Percentiles rank a stretch among this genome's conserved stretches.
phyloP scores from a whole-genome alignment of 2,113 vertebrate species.

The Syrmaticus mikado region DNA sequence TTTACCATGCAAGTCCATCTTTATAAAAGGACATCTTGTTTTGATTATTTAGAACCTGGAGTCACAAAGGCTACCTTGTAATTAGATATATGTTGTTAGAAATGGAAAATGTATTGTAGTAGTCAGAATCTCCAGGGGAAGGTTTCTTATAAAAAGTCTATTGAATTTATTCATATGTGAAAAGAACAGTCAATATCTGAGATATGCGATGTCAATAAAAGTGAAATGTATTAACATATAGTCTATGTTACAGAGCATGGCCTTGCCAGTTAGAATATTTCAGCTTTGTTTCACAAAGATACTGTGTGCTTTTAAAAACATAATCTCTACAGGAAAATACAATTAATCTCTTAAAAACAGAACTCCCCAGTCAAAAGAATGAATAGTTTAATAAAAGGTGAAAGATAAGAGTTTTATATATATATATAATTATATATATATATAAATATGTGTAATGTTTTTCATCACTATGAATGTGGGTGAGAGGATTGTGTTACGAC shows the following conservation, averaged over 20 bases:
- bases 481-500: slow-evolving; percentile 5
- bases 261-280: background rate
- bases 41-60: slow-evolving; percentile 27
- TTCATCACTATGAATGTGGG: background rate
- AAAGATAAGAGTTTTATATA: background rate
- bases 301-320: background rate
- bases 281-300: background rate
- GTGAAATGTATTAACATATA: background rate
- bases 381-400: background rate
- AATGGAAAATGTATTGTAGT: slow-evolving; percentile 16
- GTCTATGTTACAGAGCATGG: background rate
- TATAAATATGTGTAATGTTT: background rate
- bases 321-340: background rate
- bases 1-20: background rate
- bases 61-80: slow-evolving; percentile 5
- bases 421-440: background rate
- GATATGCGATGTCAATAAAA: slow-evolving; percentile 7
- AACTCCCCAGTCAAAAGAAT: background rate
- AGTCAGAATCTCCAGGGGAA: slow-evolving; percentile 8
- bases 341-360: slow-evolving; percentile 14
- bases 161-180: slow-evolving; percentile 31
- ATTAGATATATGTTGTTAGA: background rate
- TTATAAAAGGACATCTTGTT: slow-evolving; percentile 1
- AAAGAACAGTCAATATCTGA: slow-evolving; percentile 32
- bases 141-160: slow-evolving; percentile 21